Evolutionary conservation across 2,888 invertebrate species (phyloP).

Genomic region (Kryphioiulus occultus): DNA sequence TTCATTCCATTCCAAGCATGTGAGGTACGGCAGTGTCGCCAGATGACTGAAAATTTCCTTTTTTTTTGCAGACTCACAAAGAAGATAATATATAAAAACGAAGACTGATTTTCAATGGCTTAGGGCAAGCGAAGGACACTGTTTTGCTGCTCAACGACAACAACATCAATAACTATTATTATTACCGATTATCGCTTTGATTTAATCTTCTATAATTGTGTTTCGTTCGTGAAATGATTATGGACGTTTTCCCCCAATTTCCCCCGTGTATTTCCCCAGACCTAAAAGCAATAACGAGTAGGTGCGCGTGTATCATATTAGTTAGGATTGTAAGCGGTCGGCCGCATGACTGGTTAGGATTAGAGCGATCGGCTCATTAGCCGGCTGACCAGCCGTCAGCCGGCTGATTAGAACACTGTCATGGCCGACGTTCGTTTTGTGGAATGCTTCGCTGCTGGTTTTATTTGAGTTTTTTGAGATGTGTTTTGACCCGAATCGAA

Average conservation of each 20-base stretch:
- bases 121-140: constrained; percentile 21
- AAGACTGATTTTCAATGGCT: constrained; percentile 13
- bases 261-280: neutral
- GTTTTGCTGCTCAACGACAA: constrained; percentile 36
- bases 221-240: constrained; percentile 8
- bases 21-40: neutral
- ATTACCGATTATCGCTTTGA: neutral
- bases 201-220: too few relatives aligned
- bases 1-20: neutral
- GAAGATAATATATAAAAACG: constrained; percentile 12
- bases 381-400: constrained; percentile 13
- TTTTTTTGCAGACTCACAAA: constrained; percentile 21
- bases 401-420: neutral
- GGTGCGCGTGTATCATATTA: neutral
- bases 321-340: neutral
- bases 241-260: neutral
- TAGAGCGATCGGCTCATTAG: neutral
- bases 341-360: too few relatives aligned
- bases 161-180: constrained; percentile 35
- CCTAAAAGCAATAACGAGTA: constrained; percentile 19
- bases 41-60: neutral
- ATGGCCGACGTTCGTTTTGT: neutral
- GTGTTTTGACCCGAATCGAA: neutral
- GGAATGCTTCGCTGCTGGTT: neutral
- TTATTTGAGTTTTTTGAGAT: neutral